These are phyloP conservation scores for Sphaerophoria taeniata DNA, from an alignment of 2,888 invertebrate genomes.

Conservation along the genomic window DNA sequence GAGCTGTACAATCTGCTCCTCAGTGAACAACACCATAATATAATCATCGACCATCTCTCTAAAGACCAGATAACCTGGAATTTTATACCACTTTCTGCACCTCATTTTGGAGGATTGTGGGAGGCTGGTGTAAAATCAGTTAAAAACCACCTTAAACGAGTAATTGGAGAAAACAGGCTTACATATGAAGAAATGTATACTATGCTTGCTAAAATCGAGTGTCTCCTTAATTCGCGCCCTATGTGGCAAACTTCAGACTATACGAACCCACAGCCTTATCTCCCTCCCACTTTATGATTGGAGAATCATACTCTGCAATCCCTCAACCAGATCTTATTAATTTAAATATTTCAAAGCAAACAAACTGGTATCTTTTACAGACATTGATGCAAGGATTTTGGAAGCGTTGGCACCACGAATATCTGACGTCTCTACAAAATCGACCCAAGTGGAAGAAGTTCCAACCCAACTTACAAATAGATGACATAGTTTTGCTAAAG, in stretches of 20 bases:
- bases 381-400: slow-evolving; percentile 47
- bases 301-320: slow-evolving; percentile 1
- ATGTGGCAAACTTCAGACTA: slow-evolving; percentile 27
- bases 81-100: slow-evolving; percentile 49
- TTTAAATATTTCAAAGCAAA: slow-evolving; percentile 7
- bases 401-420: slow-evolving; percentile 37
- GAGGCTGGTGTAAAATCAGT: slow-evolving; percentile 37
- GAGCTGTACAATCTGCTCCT: background rate
- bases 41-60: slow-evolving; percentile 24
- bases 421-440: too few species aligned
- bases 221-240: slow-evolving; percentile 21
- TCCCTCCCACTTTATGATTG: slow-evolving; percentile 6
- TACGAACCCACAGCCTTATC: background rate
- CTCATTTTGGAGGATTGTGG: too few species aligned
- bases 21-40: slow-evolving; percentile 11
- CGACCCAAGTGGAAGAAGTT: slow-evolving; percentile 1
- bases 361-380: slow-evolving; percentile 34
- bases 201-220: slow-evolving; percentile 11
- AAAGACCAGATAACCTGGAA: slow-evolving; percentile 38
- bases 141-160: slow-evolving; percentile 23
- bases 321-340: slow-evolving; percentile 13
- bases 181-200: slow-evolving; percentile 44
- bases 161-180: slow-evolving; percentile 17
- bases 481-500: background rate
- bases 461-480: background rate